These are phyloP conservation scores for Sarcophilus harrisii DNA, from an alignment of 2,797 vertebrate species.

Conservation along the genomic window DNA sequence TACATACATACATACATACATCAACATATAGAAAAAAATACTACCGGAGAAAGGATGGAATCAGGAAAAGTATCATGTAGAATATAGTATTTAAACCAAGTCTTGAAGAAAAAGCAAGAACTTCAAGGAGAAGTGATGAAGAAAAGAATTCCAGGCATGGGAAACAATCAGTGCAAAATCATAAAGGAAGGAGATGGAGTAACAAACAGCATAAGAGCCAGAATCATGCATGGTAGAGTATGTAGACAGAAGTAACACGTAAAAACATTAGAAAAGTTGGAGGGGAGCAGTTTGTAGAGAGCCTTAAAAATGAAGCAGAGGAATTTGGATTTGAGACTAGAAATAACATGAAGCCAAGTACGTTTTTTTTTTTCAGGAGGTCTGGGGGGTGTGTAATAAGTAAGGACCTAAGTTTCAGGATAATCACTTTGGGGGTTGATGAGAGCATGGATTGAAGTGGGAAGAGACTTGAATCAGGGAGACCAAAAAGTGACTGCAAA, in stretches of 20 bases:
- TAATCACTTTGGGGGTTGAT: not conserved
- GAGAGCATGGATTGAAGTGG: not conserved
- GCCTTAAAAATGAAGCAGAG: not conserved
- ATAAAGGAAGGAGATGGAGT: not conserved
- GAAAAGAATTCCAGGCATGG: not conserved
- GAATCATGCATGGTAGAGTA: not conserved
- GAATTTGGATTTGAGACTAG: not conserved
- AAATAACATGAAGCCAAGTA: not conserved
- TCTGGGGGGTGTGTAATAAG: not conserved
- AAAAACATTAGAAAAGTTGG: not conserved
- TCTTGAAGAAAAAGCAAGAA: not conserved
- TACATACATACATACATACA: not conserved
- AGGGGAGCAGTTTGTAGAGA: not conserved
- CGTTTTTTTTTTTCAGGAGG: not conserved
- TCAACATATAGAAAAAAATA: not conserved
- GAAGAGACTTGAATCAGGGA: not conserved
- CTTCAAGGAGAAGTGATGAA: not conserved
- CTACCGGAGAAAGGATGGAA: not conserved
- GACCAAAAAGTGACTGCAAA: not conserved
- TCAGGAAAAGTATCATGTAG: not conserved
- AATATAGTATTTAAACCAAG: not conserved
- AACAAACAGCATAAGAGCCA: not conserved
- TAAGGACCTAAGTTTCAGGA: not conserved
- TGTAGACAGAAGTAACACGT: not conserved
- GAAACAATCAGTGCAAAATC: not conserved